Percentiles rank a stretch among this genome's conserved stretches.
Evolutionary conservation across 2,797 vertebrate genomes (phyloP).

Genomic region (Vespertilio murinus): DNA sequence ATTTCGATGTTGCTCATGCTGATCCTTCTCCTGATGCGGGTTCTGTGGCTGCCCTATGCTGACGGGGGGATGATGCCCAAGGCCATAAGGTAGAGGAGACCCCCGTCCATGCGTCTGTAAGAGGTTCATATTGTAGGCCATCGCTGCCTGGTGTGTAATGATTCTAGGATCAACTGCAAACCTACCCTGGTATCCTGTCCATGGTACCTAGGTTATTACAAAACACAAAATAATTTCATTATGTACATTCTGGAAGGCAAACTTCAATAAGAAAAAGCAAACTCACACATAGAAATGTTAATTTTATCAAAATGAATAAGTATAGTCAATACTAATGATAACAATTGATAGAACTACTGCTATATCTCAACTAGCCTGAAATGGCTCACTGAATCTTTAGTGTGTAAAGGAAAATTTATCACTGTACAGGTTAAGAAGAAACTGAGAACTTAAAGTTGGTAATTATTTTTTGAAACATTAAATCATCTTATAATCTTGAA

Average conservation of each 20-base stretch:
- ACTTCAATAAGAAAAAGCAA: not conserved
- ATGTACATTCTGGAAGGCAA: constrained; percentile 29
- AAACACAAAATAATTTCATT: constrained; percentile 32
- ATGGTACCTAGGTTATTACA: constrained; percentile 88
- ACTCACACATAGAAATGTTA: not conserved
- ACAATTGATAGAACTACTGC: not conserved
- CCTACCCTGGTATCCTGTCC: constrained; percentile 97
- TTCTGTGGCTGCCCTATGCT: constrained; percentile 88
- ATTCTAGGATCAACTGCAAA: constrained; percentile 97
- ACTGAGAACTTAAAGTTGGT: constrained; percentile 18
- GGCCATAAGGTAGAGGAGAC: constrained; percentile 94
- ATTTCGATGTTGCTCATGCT: constrained; percentile 91
- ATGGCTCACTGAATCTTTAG: not conserved
- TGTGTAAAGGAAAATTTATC: not conserved
- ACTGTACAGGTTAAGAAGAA: constrained; percentile 22
- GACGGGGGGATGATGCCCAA: constrained; percentile 93
- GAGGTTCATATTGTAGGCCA: constrained; percentile 98
- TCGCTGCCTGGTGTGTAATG: constrained; percentile 95
- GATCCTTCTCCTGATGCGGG: constrained; percentile 92
- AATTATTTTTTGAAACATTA: constrained; percentile 15
- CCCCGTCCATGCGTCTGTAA: constrained; percentile 94
- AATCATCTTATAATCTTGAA: constrained; percentile 16
- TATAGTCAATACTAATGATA: not conserved
- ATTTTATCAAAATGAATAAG: not conserved
- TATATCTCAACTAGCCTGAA: not conserved